phyloP scores from a whole-genome alignment of 2,888 invertebrate species.

The Hyalella azteca region DNA sequence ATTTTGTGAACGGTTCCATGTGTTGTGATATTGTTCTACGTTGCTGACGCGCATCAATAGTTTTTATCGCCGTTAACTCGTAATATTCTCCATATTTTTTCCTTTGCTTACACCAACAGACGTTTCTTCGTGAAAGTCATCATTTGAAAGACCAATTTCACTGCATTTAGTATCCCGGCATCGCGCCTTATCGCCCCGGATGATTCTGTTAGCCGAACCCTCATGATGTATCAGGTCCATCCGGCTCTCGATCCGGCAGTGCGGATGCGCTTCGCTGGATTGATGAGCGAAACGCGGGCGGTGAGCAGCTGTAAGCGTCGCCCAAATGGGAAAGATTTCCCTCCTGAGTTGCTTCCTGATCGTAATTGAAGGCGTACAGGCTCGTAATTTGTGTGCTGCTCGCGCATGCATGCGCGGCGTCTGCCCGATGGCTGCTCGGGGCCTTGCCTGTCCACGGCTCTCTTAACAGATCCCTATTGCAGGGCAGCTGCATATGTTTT shows the following conservation, averaged over 20 bases:
- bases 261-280: slow-evolving; percentile 12
- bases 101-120: no score
- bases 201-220: slow-evolving; percentile 6
- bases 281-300: neutral
- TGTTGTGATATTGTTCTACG: no score
- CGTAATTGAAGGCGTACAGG: neutral
- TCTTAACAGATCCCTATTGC: neutral
- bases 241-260: slow-evolving; percentile 13
- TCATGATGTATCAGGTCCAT: slow-evolving; percentile 17
- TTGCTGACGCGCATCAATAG: no score
- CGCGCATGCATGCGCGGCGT: neutral
- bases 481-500: neutral
- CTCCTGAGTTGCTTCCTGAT: slow-evolving; percentile 24
- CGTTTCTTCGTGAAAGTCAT: no score
- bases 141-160: no score
- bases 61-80: no score
- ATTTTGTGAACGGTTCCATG: no score
- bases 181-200: neutral
- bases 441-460: neutral
- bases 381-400: slow-evolving; percentile 11
- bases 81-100: no score
- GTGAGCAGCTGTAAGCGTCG: slow-evolving; percentile 8
- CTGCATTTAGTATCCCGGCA: no score
- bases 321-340: slow-evolving; percentile 15
- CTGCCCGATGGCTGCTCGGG: neutral